Base-by-base conservation (phyloP, 2,888 invertebrate genomes). In the Thera obeliscata region DNA sequence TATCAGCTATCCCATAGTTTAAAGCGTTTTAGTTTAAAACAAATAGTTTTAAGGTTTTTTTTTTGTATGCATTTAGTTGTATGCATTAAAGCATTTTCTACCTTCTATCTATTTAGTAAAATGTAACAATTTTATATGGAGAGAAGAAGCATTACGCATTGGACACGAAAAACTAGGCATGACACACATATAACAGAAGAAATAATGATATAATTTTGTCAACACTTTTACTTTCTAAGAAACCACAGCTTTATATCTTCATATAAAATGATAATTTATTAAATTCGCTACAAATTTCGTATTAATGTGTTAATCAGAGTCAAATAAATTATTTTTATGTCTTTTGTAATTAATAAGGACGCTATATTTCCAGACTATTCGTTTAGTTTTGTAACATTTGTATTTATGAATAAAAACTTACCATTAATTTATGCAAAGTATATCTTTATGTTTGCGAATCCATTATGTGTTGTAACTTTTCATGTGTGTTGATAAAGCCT, bases 201-300 rank as follows among this genome's bases (percentile, higher is more conserved):
- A 41, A 41, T 41, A 6, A 41, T 50, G 50, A 22, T 6, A 50
- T 50, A 22, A 22, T 22, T 50, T 7, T 50, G 50, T 50, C 50
- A 50, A 22, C 50, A 12, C 2, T 7, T 50, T 22, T 3, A 50
- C 50, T 50, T 50, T 50, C 50, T 50, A 50, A 50, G 50, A 50
- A 50, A 22, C 22, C 22, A 7, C 50, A 6, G 12, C 22, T 50
- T 50, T 50, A 50, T 50, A 12, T 12, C 50, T 50, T 50, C 35
- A 56, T 55, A 38, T 12, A 56, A 46, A 41, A 48, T 8, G 35
- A 48, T 33, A 61, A 46, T 35, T 66, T 52, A 55, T 54, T 54
- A 50, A 22, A 22, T 50, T 50, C 22, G 2, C 7, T 22, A 50
- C 12, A 22, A 22, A 50, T 22, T 50, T 50, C 12, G 50, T 50